Base-by-base conservation (phyloP, 2,797 vertebrate species). In the Bufotes viridis region DNA sequence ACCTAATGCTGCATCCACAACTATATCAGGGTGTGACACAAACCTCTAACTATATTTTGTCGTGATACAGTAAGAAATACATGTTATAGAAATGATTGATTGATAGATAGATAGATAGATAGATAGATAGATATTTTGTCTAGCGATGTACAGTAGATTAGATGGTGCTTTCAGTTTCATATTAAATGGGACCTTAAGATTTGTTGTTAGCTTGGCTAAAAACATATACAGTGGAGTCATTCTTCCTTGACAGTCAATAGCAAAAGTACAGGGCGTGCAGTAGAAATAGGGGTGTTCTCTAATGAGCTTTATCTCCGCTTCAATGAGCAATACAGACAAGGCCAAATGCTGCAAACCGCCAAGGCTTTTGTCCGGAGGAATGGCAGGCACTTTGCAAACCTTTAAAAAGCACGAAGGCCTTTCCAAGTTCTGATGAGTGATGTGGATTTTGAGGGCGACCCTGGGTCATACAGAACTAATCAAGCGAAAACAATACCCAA, bases 301-400 rank as follows among this genome's bases (percentile, higher is more conserved):
- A 98, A 99, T 97, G 95, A 96, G 97, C 90, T 96, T 96, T 94
- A 95, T 93, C 96, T 97, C 96, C 94, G 95, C 97, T 96, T 97
- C 96, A 96, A 90, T 97, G 95, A 96, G 94, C 94, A 93, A 93
- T 93, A 93, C 91, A 60, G 92, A 91, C 90, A 94, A 93, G 82
- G 92, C 91, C 90, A 92, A 90, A 93, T 93, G 85, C 86, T 90
- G 91, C 94, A 93, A 91, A 91, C 92, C 88, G 93, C 92, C 91
- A 84, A 90, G 63, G 95, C 96, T 96, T 97, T 97, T 99, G 97
- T 98, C 94, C 90, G 29, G 91, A 91, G 91, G 93, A 93, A 95
- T 85, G 93, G 94, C 93, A 92, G 92, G 89, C 93, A 94, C 94
- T 95, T 93, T 94, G 94, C 92, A 93, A 91, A 93, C 92, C 90